phyloP scores from a whole-genome alignment of 2,113 vertebrate genomes.

The Hucho hucho region DNA sequence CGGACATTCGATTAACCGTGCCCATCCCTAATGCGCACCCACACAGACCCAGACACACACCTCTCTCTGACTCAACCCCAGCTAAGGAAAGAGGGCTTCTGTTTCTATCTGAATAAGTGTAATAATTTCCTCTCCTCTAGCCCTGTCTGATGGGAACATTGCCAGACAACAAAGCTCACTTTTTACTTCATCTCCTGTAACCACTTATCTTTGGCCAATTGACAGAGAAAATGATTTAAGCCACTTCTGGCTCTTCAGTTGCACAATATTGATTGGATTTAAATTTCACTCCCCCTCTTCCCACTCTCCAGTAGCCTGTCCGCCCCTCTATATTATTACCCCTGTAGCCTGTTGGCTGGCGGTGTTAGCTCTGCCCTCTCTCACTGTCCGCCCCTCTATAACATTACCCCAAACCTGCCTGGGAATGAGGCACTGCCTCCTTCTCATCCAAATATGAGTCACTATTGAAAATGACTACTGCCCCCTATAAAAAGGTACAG shows the following conservation, averaged over 20 bases:
- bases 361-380: not conserved
- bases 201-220: slow-evolving; percentile 24
- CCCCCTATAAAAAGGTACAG: too few relatives aligned
- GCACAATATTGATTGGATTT: slow-evolving; percentile 27
- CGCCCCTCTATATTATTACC: not conserved
- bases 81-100: not conserved
- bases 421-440: not conserved
- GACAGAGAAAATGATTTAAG: slow-evolving; percentile 26
- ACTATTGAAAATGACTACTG: not conserved
- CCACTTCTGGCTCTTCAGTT: slow-evolving; percentile 14
- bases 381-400: not conserved
- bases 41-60: not conserved
- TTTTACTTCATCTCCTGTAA: slow-evolving; percentile 4
- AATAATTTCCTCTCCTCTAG: slow-evolving; percentile 15
- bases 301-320: slow-evolving; percentile 1
- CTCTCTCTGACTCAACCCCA: not conserved
- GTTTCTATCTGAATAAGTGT: slow-evolving; percentile 15
- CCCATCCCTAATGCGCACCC: not conserved
- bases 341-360: not conserved
- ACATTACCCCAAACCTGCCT: not conserved
- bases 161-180: slow-evolving; percentile 21
- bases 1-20: too few relatives aligned
- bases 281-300: slow-evolving; percentile 9
- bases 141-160: not conserved
- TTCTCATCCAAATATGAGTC: not conserved